phyloP scores from a whole-genome alignment of 2,888 invertebrate genomes.

The Acrobasis repandana region DNA sequence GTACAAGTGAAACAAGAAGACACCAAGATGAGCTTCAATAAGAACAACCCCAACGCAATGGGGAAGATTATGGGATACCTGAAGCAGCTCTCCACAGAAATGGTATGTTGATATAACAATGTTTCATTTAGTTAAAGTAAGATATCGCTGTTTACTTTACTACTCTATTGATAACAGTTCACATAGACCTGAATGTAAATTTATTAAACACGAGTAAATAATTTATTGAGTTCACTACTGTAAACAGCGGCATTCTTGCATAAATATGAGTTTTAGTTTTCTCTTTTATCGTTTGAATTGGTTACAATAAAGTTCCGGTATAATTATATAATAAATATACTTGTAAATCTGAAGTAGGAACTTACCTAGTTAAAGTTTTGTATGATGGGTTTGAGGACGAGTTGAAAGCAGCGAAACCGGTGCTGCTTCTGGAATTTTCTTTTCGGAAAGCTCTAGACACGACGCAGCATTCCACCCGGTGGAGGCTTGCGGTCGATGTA shows the following conservation, averaged over 20 bases:
- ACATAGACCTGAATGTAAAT: conserved; percentile 2
- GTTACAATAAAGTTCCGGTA: conserved; percentile 18
- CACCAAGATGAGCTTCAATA: conserved; percentile 79
- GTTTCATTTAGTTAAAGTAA: neutral
- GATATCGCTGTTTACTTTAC: conserved; percentile 1
- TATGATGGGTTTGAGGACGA: neutral
- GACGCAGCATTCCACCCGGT: conserved; percentile 29
- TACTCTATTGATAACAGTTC: neutral
- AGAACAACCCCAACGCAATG: conserved; percentile 77
- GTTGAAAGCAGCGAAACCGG: neutral
- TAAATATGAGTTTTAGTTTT: conserved; percentile 20
- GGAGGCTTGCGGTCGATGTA: conserved; percentile 44
- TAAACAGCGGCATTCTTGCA: conserved; percentile 23
- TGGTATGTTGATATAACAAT: conserved; percentile 58
- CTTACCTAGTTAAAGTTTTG: neutral
- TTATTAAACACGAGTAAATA: conserved; percentile 1
- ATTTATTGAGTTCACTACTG: conserved; percentile 14
- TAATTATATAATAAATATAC: conserved; percentile 13
- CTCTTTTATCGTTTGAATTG: conserved; percentile 22
- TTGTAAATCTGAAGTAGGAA: neutral
- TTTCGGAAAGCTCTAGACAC: conserved; percentile 53
- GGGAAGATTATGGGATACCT: conserved; percentile 80
- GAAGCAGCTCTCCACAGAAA: conserved; percentile 78
- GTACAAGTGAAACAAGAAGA: conserved; percentile 40
- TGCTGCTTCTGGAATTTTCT: conserved; percentile 47